Evolutionary conservation across 2,797 vertebrate species (phyloP), one percentile per base, ranked within the genome.

Genomic region (Myotis daubentonii): DNA sequence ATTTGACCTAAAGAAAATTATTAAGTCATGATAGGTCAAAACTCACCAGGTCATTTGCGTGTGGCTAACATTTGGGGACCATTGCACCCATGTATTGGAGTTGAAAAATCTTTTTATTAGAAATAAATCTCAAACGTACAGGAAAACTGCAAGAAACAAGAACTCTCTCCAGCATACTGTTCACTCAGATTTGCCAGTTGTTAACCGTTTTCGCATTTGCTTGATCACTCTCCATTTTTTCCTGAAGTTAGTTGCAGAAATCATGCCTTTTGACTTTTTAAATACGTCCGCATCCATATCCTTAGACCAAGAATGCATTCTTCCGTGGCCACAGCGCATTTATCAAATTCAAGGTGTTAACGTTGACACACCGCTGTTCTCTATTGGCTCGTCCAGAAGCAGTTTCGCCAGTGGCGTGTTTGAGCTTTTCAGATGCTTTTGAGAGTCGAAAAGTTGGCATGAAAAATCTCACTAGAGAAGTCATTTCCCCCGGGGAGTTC

Each of bases 111-210:
- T 72, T 82, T 62, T 68, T 60, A 57, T 87, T 70, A 53, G 74
- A 51, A 79, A 94, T 87, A 51, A 57, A 38, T 55, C 49, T 81
- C 60, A 22, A 12, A 44, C 5, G 15, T n/a, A n/a, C 2, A n/a
- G 62, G 30, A 68, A 53, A 49, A 8, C 13, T 38, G 13, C 3
- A 6, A 53, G 85, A 51, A 65, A 15, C n/a, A 28, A 71, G 55
- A 44, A 4, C 51, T 51, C 19, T 4, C 60, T 38, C 15, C 44
- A 2, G 12, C 22, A 4, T 20, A 0, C 23, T 0, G 3, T 44
- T 36, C 8, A 12, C 22, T 28, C 15, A 1, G 51, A 6, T 15
- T 15, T 55, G 28, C 65, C 38, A 1, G 0, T 1, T 10, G 1
- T 23, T 25, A 17, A 3, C 6, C 0, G 22, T 65, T 60, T n/a